These are phyloP conservation scores for Steatornis caripensis DNA, from an alignment of 2,113 vertebrate species.

Conservation along the genomic window DNA sequence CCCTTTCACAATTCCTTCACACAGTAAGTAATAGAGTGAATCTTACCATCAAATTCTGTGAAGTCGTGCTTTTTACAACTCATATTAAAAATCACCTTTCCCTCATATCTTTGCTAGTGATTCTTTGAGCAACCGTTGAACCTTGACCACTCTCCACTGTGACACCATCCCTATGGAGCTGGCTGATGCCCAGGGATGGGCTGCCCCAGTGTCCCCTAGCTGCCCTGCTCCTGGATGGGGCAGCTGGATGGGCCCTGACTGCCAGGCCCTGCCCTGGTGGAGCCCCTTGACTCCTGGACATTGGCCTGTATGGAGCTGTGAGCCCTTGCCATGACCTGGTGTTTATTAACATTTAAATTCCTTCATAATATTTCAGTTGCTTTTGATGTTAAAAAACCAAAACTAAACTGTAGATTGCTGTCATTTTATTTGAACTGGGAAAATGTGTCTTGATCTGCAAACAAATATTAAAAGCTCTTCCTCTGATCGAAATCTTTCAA, in stretches of 20 bases:
- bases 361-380: not conserved
- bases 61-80: too few relatives aligned
- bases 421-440: not conserved
- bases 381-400: not conserved
- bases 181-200: rapidly evolving
- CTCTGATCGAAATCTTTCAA: not conserved
- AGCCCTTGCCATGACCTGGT: not conserved
- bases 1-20: too few relatives aligned
- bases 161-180: not conserved
- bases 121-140: too few relatives aligned
- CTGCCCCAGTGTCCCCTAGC: rapidly evolving
- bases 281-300: rapidly evolving
- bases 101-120: too few relatives aligned
- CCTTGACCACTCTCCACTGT: too few relatives aligned
- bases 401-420: not conserved
- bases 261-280: not conserved
- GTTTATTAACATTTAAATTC: not conserved
- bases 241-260: too few relatives aligned
- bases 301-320: not conserved
- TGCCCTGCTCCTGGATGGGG: not conserved
- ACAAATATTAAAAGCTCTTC: not conserved
- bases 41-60: too few relatives aligned
- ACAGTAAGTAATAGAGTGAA: too few relatives aligned
- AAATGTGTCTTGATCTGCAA: not conserved
- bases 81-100: too few relatives aligned